Evolutionary conservation across 2,888 invertebrate species (phyloP).

Genomic region (Osmoderma eremita): DNA sequence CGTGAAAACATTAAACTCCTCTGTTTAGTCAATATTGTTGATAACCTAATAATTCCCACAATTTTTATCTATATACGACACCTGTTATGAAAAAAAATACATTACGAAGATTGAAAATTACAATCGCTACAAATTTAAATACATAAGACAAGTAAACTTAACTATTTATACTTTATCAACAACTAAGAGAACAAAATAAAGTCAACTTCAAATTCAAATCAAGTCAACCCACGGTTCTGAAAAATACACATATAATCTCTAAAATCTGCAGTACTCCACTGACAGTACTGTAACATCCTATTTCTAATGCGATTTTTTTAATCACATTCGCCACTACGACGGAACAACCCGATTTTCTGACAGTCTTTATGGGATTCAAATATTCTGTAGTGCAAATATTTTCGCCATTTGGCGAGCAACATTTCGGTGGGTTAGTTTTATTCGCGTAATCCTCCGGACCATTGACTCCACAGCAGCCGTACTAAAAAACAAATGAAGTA

Average conservation of each 20-base stretch:
- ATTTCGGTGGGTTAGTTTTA: conserved; percentile 1
- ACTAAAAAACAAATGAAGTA: conserved; percentile 40
- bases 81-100: no score
- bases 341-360: conserved; percentile 40
- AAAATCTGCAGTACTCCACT: conserved; percentile 33
- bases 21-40: no score
- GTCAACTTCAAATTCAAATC: no score
- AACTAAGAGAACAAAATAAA: no score
- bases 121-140: no score
- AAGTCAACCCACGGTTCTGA: conserved; percentile 15
- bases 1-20: no score
- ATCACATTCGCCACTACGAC: conserved; percentile 27
- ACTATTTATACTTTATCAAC: no score
- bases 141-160: no score
- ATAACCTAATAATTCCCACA: no score
- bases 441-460: conserved; percentile 44
- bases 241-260: conserved; percentile 38
- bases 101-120: no score
- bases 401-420: conserved; percentile 38
- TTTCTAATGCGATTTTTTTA: conserved; percentile 40
- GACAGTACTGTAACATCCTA: conserved; percentile 41
- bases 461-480: conserved; percentile 47
- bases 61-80: no score
- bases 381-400: conserved; percentile 39
- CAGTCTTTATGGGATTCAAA: conserved; percentile 12